Evolutionary conservation across 2,888 invertebrate species (phyloP), one percentile per base, ranked within the genome.

Genomic region (Plagodis pulveraria): DNA sequence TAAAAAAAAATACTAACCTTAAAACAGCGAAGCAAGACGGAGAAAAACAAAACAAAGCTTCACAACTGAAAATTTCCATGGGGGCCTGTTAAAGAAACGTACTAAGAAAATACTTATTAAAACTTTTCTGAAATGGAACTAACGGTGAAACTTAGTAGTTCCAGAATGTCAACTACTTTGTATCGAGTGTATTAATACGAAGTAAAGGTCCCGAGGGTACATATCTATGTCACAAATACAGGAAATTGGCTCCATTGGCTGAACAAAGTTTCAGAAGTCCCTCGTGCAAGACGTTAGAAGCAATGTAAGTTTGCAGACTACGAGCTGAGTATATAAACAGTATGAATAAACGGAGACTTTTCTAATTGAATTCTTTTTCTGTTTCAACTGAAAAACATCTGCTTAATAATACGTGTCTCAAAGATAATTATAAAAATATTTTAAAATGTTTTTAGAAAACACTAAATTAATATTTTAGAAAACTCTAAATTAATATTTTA

Each of bases 201-300:
- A 77, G 76, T 73, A 55, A 41, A 70, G 76, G 73, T 72, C 73
- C 69, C 72, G 50, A 64, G 62, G 66, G 73, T 74, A 73, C 65
- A 74, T 77, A 81, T 80, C 74, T 74, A 77, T 81, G 81, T 82
- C 81, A 78, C 80, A 77, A 75, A 80, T 80, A 78, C 78, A 77
- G 81, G 81, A 83, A 84, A 85, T 85, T 82, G 80, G 78, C 81
- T 83, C 78, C 81, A 81, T 77, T 80, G 82, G 74, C 72, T 78
- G 72, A 69, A 66, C 73, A 80, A 86, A 85, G 74, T 84, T 86
- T 77, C 72, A 70, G 72, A 72, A 77, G 73, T 76, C 79, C 76
- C 76, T 57, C 46, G 61, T 53, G 56, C 67, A 74, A 72, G 75
- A 74, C 68, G 71, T 77, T 74, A 73, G 70, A 77, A 76, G 72